Base-by-base conservation (phyloP, 2,888 invertebrate species). In the Lomographa bimaculata region DNA sequence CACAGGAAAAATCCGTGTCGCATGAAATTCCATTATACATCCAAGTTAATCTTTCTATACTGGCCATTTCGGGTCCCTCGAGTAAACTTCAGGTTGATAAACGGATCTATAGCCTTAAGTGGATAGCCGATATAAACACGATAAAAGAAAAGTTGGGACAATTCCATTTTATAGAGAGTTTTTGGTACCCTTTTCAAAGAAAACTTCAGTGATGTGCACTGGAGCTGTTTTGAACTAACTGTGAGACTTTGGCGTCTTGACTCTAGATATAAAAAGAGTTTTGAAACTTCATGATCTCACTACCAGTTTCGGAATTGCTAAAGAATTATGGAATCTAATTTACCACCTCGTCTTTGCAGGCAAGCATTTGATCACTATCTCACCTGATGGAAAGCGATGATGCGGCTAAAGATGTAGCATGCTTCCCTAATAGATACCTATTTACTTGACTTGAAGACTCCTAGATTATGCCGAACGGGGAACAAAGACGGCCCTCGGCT, bases 71-170 rank as follows among this genome's bases (percentile, higher is more conserved):
- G 12, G 18, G 23, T 16, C 36, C 36, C 32, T n/a, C n/a, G 11
- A 27, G 27, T 12, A 32, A 37, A 32, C 36, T 36, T 43, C 32
- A 23, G 19, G 36, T 37, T 33, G 42, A 43, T 43, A 43, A 43
- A 43, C 32, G 54, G 47, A 53, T 50, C 48, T 46, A 48, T 54
- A 52, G 52, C 56, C 43, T 37, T 27, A 37, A 43, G 36, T 37
- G 42, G 36, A 43, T 33, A 14, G 30, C 54, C 63, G 57, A 60
- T 59, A 54, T 53, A 54, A 66, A 67, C 57, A 58, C 60, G 57
- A 70, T 68, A 69, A 70, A 70, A 69, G 58, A 62, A 66, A 69
- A 70, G 62, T 71, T 64, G 46, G 46, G 52, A 55, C 54, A 48
- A 56, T 66, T 56, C 46, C 52, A 50, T 55, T 67, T 57, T 52